Base-by-base conservation (phyloP, 2,113 vertebrate genomes). In the Furnarius figulus region DNA sequence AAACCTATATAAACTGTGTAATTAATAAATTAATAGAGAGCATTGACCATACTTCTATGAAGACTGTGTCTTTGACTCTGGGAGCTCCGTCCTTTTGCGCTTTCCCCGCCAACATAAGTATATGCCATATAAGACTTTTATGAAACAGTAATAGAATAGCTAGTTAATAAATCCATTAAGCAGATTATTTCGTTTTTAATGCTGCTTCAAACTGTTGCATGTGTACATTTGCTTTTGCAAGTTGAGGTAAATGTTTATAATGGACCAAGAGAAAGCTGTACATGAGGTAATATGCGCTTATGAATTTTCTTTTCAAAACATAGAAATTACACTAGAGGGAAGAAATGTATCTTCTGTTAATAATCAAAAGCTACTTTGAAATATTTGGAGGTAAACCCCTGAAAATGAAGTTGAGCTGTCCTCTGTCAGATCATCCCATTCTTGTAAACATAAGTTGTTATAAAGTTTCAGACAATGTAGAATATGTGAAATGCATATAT, bases 241-340 rank as follows among this genome's bases (percentile, higher is more conserved):
- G 1, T 2, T 33, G 8, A 12, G 6, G 18, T 42, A 73, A 56
- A 40, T 17, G 2, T 42, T 87, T 79, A 17, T 14, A 61, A 62
- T 23, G 8, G 52, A 40, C 7, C 9, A 62, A 77, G 5, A 53
- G 31, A 71, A 89, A 67, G 1, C 3, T 24, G 4, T 30, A 13
- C 0, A 0, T 53, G 20, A 42, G 6, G 5, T 39, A 68, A 80
- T 2, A 23, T 10, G 30, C 2, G 40, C 5, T 39, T 59, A 33
- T 0, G 4, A 23, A 21, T 21, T 78, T 74, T 46, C 3, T 40
- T 74, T 61, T 46, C 23, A 92, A 63, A 61, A 5, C 5, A 18
- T 8, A n/a, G 6, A 37, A 65, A 52, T 31, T 1, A 37, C 6
- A 7, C 8, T 46, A 74, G 14, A 58, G 20, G 31, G 87, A 68